Conservation (phyloP, 2,888 invertebrate species). For the Coenonympha glycerion region DNA sequence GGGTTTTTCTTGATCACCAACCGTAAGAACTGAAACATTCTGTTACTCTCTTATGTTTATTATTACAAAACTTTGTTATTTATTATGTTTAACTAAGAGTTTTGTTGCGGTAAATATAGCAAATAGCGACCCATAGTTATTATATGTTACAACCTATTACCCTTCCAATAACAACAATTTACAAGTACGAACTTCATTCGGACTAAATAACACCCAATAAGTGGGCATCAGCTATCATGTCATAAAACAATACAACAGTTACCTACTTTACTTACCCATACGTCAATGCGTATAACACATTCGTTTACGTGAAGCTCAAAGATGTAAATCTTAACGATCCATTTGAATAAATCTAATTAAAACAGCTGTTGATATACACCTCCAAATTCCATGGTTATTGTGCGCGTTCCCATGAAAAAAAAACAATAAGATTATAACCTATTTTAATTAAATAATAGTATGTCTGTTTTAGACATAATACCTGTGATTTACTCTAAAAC, state of each 20-base stretch:
- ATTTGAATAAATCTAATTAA: conserved; percentile 18
- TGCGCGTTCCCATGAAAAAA: conserved; percentile 9
- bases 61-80: too few species aligned
- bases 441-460: not conserved
- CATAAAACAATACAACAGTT: conserved; percentile 5
- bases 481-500: not conserved
- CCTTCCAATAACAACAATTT: too few species aligned
- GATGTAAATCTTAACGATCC: conserved; percentile 17
- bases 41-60: too few species aligned
- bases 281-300: conserved; percentile 10
- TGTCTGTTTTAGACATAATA: not conserved
- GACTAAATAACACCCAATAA: too few species aligned
- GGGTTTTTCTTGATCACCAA: too few species aligned
- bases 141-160: too few species aligned
- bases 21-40: too few species aligned
- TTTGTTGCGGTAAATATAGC: too few species aligned
- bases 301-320: conserved; percentile 17
- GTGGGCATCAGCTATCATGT: not conserved
- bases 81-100: too few species aligned
- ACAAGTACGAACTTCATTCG: too few species aligned
- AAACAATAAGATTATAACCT: not conserved
- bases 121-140: too few species aligned
- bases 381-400: conserved; percentile 9
- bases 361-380: conserved; percentile 13
- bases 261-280: conserved; percentile 1